Conservation (phyloP, 1,140 invertebrate genomes). For the Cataglyphis hispanica region DNA sequence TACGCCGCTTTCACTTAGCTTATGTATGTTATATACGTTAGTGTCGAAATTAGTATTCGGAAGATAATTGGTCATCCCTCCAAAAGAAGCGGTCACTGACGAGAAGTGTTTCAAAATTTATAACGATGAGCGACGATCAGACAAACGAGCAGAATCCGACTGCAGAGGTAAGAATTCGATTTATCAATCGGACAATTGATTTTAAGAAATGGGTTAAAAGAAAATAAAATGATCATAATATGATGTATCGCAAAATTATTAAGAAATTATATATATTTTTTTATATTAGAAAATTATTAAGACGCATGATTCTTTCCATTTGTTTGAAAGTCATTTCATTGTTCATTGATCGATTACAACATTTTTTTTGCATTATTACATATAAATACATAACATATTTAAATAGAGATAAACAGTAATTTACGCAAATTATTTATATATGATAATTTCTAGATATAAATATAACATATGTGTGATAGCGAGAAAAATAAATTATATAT, state of each 20-base stretch:
- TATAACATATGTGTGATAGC: neutral
- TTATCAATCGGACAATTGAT: neutral
- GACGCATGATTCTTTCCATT: neutral
- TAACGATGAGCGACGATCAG: slow-evolving; percentile 83
- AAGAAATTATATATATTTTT: neutral
- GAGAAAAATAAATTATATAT: neutral
- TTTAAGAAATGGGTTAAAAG: neutral
- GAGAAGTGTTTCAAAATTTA: slow-evolving; percentile 60
- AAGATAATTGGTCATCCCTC: slow-evolving; percentile 1
- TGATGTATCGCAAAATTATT: neutral
- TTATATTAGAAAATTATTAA: neutral
- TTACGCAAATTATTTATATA: neutral
- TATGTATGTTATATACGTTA: slow-evolving; percentile 26
- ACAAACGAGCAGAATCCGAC: slow-evolving; percentile 77
- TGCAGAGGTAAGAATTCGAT: slow-evolving; percentile 74
- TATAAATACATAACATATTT: neutral
- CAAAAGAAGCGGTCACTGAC: slow-evolving; percentile 17
- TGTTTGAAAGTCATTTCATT: neutral
- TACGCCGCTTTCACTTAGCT: slow-evolving; percentile 25
- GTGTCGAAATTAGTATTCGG: slow-evolving; percentile 48
- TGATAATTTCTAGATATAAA: neutral
- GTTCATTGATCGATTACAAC: neutral
- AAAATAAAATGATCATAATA: neutral
- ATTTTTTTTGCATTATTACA: neutral
- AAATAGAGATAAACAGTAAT: neutral